Evolutionary conservation across 2,888 invertebrate genomes (phyloP), one percentile per base, ranked within the genome.

Genomic region (Aporophyla lueneburgensis): DNA sequence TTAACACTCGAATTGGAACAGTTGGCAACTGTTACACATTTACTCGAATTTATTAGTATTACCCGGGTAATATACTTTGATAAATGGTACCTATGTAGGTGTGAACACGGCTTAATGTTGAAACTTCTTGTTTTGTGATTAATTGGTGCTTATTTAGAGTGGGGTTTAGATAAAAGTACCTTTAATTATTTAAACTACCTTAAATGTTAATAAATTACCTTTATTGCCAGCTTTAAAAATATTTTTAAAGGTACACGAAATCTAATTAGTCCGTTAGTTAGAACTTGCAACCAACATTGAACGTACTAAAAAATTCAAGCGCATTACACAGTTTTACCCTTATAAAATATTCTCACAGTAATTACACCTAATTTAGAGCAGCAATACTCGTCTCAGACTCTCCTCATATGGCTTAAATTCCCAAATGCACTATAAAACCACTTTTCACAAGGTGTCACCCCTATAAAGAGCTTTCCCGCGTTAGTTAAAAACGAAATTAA

Each of bases 401-500:
- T 81, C 88, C 78, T 81, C 88, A 78, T 72, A 88, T 87, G 86
- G 83, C 79, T 71, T 85, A 85, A 88, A 88, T 81, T 81, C 91
- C 91, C 92, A 87, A 86, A 88, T 85, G 91, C 85, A 87, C 89
- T 84, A 89, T 91, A 91, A 91, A 92, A 89, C 87, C 91, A 90
- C 88, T 91, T 91, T 90, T 88, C 90, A 89, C 89, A 91, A 89
- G 90, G 91, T 91, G 90, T 88, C 91, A 86, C 91, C 91, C 92
- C 87, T 84, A 88, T 87, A 91, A 89, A 91, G 89, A 91, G 92
- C 89, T 93, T 93, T 94, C 93, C 92, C 93, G 93, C 93, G 93
- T 93, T 92, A 90, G 91, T 93, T 93, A 93, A 93, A 93, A 93
- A 92, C 91, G 87, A 93, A 93, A 95, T 94, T 94, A 94, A 94